Conservation (phyloP, 2,113 vertebrate species). For the Otolemur garnettii region DNA sequence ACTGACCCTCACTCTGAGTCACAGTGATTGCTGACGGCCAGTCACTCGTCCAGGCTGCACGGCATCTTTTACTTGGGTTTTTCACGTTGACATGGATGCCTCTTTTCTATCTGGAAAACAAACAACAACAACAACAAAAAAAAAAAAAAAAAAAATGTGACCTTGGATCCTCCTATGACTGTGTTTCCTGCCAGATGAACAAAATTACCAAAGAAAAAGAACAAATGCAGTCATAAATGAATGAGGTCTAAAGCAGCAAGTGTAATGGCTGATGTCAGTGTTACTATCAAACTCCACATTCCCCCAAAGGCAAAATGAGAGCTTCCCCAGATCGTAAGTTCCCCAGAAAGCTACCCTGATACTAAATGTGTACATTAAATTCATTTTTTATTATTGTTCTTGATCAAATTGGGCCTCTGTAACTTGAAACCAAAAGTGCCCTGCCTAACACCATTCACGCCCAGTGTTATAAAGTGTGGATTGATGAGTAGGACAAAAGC, state of each 20-base stretch:
- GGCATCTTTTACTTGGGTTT: background rate
- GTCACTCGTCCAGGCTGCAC: background rate
- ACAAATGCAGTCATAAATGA: background rate
- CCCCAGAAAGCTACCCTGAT: background rate
- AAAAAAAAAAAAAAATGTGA: background rate
- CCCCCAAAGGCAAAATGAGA: background rate
- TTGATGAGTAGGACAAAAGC: background rate
- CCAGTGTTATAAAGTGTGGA: background rate
- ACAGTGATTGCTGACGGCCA: background rate
- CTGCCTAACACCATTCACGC: background rate
- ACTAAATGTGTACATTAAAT: background rate
- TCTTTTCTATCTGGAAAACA: background rate
- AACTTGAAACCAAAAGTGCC: background rate
- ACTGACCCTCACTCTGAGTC: background rate
- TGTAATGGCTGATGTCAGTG: background rate
- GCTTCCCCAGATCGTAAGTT: background rate
- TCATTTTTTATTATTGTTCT: background rate
- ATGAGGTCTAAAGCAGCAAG: background rate
- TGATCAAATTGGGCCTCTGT: background rate
- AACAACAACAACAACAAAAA: background rate
- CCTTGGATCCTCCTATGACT: background rate
- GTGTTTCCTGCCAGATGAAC: background rate
- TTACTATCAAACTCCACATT: background rate
- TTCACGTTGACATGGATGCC: background rate
- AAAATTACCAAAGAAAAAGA: background rate